phyloP scores from a whole-genome alignment of 2,888 invertebrate genomes.

The Lasiommata megera region DNA sequence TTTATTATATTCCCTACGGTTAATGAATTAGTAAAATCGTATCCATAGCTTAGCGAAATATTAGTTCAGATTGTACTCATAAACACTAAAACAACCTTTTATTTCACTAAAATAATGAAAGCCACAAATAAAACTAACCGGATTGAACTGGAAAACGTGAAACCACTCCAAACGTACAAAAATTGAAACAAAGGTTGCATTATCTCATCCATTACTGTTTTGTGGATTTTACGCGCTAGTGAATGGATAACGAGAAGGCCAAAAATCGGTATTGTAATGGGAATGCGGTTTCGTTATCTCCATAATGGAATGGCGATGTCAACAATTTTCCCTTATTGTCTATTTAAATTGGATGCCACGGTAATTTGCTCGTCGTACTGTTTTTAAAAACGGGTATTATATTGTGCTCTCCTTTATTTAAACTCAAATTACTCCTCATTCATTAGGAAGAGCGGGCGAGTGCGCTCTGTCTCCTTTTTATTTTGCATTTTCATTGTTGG shows the following conservation, averaged over 20 bases:
- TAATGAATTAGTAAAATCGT: too few relatives aligned
- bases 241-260: slow-evolving; percentile 26
- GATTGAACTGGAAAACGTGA: neutral
- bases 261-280: slow-evolving; percentile 31
- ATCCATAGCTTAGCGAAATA: too few relatives aligned
- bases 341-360: slow-evolving; percentile 63
- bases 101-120: too few relatives aligned
- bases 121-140: neutral
- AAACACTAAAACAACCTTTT: too few relatives aligned
- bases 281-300: slow-evolving; percentile 40
- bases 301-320: slow-evolving; percentile 58
- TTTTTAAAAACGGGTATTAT: slow-evolving; percentile 70
- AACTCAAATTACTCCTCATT: slow-evolving; percentile 77
- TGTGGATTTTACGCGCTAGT: slow-evolving; percentile 8
- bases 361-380: slow-evolving; percentile 70
- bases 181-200: slow-evolving; percentile 13
- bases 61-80: too few relatives aligned
- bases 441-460: slow-evolving; percentile 68
- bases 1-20: too few relatives aligned
- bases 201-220: slow-evolving; percentile 7
- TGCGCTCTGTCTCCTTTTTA: slow-evolving; percentile 70
- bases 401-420: slow-evolving; percentile 76
- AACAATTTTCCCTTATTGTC: slow-evolving; percentile 62
- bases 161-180: neutral
- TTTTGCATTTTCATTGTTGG: slow-evolving; percentile 66